A percentile compares a stretch with the other conserved stretches of the same genome.
Conservation (phyloP, 2,113 vertebrate species). For the Eira barbara region DNA sequence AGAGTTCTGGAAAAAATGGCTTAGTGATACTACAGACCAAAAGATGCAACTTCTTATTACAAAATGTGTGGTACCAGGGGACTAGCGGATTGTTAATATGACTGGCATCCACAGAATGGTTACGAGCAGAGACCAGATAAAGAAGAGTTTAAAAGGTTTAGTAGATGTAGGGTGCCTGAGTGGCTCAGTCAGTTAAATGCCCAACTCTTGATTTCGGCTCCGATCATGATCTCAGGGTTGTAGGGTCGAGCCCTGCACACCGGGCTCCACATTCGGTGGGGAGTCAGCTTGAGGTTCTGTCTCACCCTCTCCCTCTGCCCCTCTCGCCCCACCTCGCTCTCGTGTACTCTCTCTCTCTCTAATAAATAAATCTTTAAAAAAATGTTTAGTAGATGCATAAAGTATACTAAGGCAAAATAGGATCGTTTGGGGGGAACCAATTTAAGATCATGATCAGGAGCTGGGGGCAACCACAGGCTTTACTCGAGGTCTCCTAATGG, state of each 20-base stretch:
- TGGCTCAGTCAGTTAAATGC: background rate
- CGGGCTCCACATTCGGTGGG: background rate
- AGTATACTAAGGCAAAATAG: background rate
- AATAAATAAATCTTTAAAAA: background rate
- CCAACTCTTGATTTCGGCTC: background rate
- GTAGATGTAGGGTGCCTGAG: background rate
- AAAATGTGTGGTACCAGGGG: background rate
- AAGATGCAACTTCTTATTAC: background rate
- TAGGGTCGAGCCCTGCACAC: background rate
- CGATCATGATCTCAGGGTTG: background rate
- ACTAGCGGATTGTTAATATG: background rate
- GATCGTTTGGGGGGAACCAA: background rate
- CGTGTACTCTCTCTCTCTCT: background rate
- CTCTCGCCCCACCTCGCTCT: background rate
- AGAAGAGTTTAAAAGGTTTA: slow-evolving; percentile 5
- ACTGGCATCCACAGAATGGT: background rate
- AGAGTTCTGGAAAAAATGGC: background rate
- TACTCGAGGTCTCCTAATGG: background rate
- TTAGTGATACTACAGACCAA: background rate
- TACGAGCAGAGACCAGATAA: background rate
- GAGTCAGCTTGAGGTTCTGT: background rate
- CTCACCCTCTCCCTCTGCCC: background rate
- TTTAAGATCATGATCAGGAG: background rate
- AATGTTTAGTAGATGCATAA: background rate
- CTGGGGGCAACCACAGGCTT: background rate